Evolutionary conservation across 1,140 invertebrate species (phyloP).

Genomic region (Pomacea maculata): DNA sequence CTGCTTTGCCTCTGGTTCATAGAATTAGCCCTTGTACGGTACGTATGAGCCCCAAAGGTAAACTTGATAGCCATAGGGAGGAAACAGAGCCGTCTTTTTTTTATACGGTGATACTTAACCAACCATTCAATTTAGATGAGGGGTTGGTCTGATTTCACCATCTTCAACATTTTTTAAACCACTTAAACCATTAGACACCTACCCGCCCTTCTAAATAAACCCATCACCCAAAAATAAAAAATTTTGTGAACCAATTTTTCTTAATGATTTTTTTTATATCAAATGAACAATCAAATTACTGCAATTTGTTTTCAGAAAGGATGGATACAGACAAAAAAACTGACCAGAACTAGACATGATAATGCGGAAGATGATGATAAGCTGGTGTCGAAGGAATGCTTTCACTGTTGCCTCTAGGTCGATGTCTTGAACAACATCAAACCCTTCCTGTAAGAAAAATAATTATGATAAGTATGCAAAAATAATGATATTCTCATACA

Average conservation of each 20-base stretch:
- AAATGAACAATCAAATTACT: too few species aligned
- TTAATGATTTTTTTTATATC: too few species aligned
- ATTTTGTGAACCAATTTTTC: too few species aligned
- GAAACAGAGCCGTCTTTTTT: neutral
- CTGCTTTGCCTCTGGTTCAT: too few species aligned
- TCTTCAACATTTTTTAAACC: neutral
- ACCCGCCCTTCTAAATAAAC: too few species aligned
- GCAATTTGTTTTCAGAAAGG: neutral
- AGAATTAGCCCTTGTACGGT: too few species aligned
- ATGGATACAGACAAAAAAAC: too few species aligned
- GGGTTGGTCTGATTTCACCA: slow-evolving; percentile 18
- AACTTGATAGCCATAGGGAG: neutral
- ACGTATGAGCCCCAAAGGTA: neutral
- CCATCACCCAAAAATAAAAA: too few species aligned
- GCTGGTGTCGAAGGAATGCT: slow-evolving; percentile 10
- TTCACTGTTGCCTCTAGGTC: slow-evolving; percentile 13
- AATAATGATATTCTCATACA: too few species aligned
- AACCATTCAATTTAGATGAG: neutral
- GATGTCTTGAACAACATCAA: neutral
- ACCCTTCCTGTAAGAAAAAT: neutral
- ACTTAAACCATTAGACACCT: too few species aligned
- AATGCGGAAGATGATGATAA: slow-evolving; percentile 6
- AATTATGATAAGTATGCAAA: too few species aligned
- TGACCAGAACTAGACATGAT: too few species aligned
- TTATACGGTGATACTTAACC: slow-evolving; percentile 20